phyloP scores from a whole-genome alignment of 2,797 vertebrate genomes.

The Champsocephalus esox region DNA sequence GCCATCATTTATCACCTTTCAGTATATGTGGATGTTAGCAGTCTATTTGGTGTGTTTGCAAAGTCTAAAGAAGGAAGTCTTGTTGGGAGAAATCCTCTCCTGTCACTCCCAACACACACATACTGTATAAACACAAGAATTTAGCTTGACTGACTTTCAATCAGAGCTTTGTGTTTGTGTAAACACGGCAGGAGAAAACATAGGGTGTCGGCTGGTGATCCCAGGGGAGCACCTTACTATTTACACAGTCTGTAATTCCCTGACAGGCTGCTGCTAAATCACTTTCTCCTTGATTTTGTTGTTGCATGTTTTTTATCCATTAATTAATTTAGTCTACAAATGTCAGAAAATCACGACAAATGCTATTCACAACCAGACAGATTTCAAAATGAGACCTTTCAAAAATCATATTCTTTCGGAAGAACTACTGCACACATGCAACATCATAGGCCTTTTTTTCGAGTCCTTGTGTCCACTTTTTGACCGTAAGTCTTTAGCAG shows the following conservation, averaged over 20 bases:
- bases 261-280: conserved; percentile 29
- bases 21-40: conserved; percentile 6
- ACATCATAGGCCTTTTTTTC: not conserved
- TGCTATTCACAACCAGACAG: not conserved
- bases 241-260: conserved; percentile 41
- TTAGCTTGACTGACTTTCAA: conserved; percentile 41
- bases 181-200: conserved; percentile 60
- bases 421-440: not conserved
- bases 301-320: not conserved
- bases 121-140: conserved; percentile 37
- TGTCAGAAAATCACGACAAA: not conserved
- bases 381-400: not conserved
- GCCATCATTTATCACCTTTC: conserved; percentile 11
- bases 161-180: conserved; percentile 62
- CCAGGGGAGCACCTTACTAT: conserved; percentile 44
- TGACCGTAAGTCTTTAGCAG: not conserved
- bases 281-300: conserved; percentile 18
- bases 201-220: conserved; percentile 25
- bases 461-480: not conserved
- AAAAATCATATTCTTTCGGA: not conserved
- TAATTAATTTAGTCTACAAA: not conserved
- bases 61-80: conserved; percentile 33
- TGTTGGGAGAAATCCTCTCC: conserved; percentile 52
- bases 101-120: conserved; percentile 42
- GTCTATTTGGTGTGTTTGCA: conserved; percentile 47